A percentile compares a stretch with the other conserved stretches of the same genome.
Evolutionary conservation across 53 echinoderm and acorn worm species (phyloP).

Genomic region (Luidia sarsii): DNA sequence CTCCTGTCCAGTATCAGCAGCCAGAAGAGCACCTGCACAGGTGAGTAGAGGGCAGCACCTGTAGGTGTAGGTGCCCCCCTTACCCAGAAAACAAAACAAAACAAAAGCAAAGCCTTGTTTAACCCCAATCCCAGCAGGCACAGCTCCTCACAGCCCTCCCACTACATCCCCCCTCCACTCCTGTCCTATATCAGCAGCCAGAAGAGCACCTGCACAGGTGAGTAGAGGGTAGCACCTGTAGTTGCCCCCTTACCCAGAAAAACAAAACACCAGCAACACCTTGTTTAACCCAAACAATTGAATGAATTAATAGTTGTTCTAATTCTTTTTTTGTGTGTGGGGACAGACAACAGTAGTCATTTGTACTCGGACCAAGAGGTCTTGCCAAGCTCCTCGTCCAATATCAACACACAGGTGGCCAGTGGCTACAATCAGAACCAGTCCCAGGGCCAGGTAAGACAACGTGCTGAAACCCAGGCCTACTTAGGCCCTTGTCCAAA

Average conservation of each 20-base stretch:
- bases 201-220: conserved; percentile 43
- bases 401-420: conserved; percentile 16
- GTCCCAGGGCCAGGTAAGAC: not conserved
- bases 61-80: not conserved
- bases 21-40: conserved; percentile 40
- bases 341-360: conserved; percentile 41
- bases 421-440: conserved; percentile 21
- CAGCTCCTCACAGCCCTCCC: too few species aligned
- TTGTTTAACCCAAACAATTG: too few species aligned
- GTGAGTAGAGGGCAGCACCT: not conserved
- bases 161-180: conserved; percentile 32
- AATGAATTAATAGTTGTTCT: too few species aligned
- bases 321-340: not conserved
- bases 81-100: not conserved
- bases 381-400: conserved; percentile 31
- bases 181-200: conserved; percentile 22
- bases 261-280: too few species aligned
- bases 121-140: not conserved
- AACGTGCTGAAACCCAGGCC: too few species aligned
- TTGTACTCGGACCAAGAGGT: conserved; percentile 37
- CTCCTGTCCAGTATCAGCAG: conserved; percentile 29
- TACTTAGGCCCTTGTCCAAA: too few species aligned
- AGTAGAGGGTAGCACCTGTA: too few species aligned
- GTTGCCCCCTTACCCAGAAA: too few species aligned
- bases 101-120: not conserved